Evolutionary conservation across 2,113 vertebrate genomes (phyloP).

Genomic region (Suricata suricatta): DNA sequence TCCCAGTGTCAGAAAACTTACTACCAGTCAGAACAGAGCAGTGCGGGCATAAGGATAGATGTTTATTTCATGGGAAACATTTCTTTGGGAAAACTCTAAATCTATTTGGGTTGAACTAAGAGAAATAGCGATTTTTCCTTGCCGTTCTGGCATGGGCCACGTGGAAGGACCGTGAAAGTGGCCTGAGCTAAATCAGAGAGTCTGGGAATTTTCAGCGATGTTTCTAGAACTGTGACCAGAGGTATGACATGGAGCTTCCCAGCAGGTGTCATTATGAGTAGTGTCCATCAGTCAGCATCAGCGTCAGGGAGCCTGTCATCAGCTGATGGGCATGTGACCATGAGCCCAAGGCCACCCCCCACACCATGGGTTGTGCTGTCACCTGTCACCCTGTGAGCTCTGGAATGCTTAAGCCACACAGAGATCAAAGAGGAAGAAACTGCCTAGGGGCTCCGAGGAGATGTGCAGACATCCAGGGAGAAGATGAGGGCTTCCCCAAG

Average conservation of each 20-base stretch:
- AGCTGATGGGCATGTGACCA: background rate
- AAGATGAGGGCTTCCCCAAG: background rate
- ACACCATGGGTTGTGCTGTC: background rate
- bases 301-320: background rate
- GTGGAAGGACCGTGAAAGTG: background rate
- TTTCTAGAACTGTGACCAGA: background rate
- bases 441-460: background rate
- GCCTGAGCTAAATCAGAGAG: background rate
- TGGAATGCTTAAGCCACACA: background rate
- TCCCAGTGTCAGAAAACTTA: background rate
- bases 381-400: background rate
- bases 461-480: background rate
- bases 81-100: background rate
- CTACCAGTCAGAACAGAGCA: background rate
- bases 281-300: background rate
- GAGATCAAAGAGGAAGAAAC: background rate
- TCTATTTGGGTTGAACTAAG: background rate
- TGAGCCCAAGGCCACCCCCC: background rate
- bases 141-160: background rate
- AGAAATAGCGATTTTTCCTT: background rate
- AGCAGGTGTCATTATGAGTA: background rate
- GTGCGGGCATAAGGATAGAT: background rate
- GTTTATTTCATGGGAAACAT: background rate
- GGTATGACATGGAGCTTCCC: background rate
- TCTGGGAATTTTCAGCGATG: background rate